Conservation (phyloP, 2,888 invertebrate genomes). For the Nemotelus nigrinus region DNA sequence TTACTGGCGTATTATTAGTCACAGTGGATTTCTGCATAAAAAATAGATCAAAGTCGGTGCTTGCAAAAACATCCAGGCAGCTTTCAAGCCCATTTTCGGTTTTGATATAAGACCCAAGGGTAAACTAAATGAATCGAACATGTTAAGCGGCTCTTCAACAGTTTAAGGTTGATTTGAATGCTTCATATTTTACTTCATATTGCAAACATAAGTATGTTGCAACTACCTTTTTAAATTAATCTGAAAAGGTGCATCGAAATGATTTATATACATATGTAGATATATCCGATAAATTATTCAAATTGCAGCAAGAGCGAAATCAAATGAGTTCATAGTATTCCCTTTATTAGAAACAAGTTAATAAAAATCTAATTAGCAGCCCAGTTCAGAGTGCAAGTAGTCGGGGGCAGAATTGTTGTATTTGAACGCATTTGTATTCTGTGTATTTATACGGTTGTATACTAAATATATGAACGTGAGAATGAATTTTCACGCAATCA, state of each 20-base stretch:
- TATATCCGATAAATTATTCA: not conserved
- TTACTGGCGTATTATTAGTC: not conserved
- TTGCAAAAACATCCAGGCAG: no score
- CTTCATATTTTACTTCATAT: not conserved
- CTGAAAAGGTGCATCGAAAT: not conserved
- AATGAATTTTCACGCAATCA: not conserved
- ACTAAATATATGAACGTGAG: not conserved
- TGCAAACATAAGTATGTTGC: not conserved
- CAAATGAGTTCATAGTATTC: not conserved
- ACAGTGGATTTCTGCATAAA: not conserved
- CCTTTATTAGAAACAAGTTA: not conserved
- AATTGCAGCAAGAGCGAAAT: not conserved
- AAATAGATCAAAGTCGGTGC: not conserved
- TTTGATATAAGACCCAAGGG: no score
- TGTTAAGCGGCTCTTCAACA: no score
- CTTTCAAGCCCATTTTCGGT: no score
- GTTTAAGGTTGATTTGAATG: no score
- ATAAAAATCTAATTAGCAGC: constrained; percentile 3
- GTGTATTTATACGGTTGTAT: no score
- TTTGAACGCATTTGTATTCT: not conserved
- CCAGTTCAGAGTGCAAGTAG: not conserved
- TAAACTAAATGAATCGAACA: no score
- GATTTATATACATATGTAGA: not conserved
- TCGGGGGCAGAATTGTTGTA: not conserved
- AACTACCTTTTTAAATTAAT: not conserved